Percentiles rank a stretch among this genome's conserved stretches.
Evolutionary conservation across 2,113 vertebrate genomes (phyloP).

Genomic region (Equus przewalskii): DNA sequence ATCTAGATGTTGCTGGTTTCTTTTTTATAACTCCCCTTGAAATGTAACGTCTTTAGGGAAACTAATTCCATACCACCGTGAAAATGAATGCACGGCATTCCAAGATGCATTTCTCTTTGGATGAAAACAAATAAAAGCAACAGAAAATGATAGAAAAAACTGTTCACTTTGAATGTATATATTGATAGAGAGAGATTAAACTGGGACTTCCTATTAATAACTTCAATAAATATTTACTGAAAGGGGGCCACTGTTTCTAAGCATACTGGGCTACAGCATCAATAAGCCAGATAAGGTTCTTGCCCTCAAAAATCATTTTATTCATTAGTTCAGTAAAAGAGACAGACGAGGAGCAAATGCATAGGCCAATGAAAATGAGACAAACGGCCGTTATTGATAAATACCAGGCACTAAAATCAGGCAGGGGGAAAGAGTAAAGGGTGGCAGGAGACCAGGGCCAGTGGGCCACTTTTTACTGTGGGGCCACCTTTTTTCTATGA

Average conservation of each 20-base stretch:
- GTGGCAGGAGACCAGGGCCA: neutral
- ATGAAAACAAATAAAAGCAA: slow-evolving; percentile 48
- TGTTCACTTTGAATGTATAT: neutral
- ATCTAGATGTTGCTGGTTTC: neutral
- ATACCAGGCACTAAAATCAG: neutral
- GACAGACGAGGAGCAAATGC: slow-evolving; percentile 23
- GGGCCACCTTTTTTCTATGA: neutral
- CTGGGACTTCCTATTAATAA: slow-evolving; percentile 36
- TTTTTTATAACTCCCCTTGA: slow-evolving; percentile 22
- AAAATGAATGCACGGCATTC: neutral
- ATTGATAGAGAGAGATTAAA: neutral
- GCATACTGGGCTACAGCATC: neutral
- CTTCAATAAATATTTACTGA: neutral
- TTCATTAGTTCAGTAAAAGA: neutral
- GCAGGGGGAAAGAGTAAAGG: neutral
- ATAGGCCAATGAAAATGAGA: neutral
- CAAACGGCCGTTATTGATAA: neutral
- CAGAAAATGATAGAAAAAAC: neutral
- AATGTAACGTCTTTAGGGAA: neutral
- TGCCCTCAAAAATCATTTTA: neutral
- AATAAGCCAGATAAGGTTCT: neutral
- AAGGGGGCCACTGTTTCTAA: neutral
- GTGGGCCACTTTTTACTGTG: neutral
- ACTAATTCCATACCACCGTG: neutral
- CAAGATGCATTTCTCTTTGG: neutral